phyloP scores from a whole-genome alignment of 2,113 vertebrate genomes.

The Anoura caudifer region DNA sequence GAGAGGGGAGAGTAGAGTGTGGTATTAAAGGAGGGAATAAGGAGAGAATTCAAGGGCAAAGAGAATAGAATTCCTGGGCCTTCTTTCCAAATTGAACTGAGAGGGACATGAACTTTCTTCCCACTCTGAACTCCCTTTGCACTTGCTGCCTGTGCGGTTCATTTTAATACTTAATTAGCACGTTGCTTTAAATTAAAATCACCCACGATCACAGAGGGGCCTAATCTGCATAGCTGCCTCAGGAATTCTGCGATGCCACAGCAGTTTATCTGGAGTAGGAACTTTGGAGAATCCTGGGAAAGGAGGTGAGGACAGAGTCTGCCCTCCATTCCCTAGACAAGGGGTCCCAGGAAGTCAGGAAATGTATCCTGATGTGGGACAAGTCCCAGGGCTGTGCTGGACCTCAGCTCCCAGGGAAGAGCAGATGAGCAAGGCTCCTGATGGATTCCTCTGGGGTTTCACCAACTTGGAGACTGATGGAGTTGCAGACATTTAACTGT shows the following conservation, averaged over 20 bases:
- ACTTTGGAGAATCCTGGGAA: neutral
- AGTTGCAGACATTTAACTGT: neutral
- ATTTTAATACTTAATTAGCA: conserved; percentile 59
- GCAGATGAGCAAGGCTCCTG: neutral
- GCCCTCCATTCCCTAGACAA: neutral
- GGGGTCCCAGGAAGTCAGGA: neutral
- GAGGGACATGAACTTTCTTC: conserved; percentile 58
- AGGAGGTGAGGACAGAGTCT: neutral
- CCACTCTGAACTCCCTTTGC: conserved; percentile 59
- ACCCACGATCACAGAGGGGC: conserved; percentile 61
- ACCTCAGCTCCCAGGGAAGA: neutral
- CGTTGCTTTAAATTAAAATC: conserved; percentile 60
- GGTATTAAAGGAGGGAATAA: neutral
- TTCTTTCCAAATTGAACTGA: neutral
- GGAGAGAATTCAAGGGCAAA: neutral
- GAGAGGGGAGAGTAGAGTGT: accelerated
- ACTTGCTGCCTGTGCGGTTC: conserved; percentile 40
- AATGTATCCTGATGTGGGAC: neutral
- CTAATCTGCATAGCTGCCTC: conserved; percentile 72
- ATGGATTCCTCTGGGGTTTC: neutral
- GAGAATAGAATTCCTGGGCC: neutral
- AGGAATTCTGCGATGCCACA: conserved; percentile 41
- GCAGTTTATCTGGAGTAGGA: neutral
- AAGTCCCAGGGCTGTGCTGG: neutral
- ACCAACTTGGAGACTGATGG: neutral